Evolutionary conservation across 2,113 vertebrate genomes (phyloP).

Genomic region (Callithrix jacchus): DNA sequence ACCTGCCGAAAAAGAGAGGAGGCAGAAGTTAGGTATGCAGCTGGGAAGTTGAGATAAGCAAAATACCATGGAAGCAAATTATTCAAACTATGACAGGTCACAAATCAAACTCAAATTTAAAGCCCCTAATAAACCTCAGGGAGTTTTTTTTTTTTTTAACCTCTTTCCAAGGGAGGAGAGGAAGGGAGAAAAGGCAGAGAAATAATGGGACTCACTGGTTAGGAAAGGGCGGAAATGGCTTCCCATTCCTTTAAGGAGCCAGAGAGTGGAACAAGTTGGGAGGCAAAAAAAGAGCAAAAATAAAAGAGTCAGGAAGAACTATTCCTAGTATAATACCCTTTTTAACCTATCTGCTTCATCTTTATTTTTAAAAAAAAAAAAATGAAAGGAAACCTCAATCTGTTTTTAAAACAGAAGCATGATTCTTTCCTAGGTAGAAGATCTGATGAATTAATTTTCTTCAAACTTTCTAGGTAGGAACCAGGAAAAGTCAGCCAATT

Average conservation of each 20-base stretch:
- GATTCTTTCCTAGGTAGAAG: neutral
- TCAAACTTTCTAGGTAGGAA: neutral
- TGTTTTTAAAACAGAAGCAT: conserved; percentile 36
- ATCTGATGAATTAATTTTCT: conserved; percentile 34
- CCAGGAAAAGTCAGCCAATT: neutral
- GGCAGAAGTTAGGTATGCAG: conserved; percentile 14
- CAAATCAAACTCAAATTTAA: conserved; percentile 69
- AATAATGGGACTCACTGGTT: neutral
- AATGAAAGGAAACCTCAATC: conserved; percentile 29
- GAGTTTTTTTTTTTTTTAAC: neutral
- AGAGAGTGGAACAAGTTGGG: too few relatives aligned
- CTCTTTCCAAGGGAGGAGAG: conserved; percentile 1
- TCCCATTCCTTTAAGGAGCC: neutral
- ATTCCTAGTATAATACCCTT: neutral
- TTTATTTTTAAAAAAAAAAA: conserved; percentile 1
- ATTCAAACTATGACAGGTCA: conserved; percentile 64
- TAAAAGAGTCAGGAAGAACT: neutral
- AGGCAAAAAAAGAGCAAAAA: neutral
- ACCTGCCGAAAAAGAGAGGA: conserved; percentile 26
- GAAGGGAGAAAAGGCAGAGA: neutral
- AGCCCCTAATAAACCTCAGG: conserved; percentile 35
- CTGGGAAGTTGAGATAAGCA: conserved; percentile 61
- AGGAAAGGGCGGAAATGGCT: neutral
- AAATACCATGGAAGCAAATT: conserved; percentile 61
- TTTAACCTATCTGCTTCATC: neutral